Percentiles rank a stretch among this genome's conserved stretches.
Evolutionary conservation across 2,888 invertebrate genomes (phyloP).

Genomic region (Dolichomitus sp.): DNA sequence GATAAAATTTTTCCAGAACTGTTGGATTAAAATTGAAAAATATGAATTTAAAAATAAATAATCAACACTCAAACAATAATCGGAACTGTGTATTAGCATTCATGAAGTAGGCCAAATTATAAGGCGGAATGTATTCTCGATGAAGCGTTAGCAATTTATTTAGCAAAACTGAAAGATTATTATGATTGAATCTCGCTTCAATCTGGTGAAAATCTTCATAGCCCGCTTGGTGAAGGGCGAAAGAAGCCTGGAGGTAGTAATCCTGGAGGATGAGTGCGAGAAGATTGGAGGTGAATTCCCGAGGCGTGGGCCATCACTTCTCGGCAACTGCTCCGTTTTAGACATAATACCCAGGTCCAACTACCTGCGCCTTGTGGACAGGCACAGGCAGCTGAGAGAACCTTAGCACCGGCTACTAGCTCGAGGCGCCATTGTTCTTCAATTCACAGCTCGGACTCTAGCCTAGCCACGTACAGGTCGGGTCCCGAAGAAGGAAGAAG

Average conservation of each 20-base stretch:
- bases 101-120: background rate
- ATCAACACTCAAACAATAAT: background rate
- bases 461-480: background rate
- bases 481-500: conserved; percentile 30
- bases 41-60: too few species aligned
- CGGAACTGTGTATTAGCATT: background rate
- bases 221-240: background rate
- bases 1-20: too few species aligned
- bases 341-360: conserved; percentile 37
- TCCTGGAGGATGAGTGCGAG: conserved; percentile 2
- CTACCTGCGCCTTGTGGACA: conserved; percentile 33
- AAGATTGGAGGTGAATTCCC: conserved; percentile 30
- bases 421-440: conserved; percentile 59
- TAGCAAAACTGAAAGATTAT: conserved; percentile 1
- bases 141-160: background rate
- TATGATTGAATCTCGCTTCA: background rate
- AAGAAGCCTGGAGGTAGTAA: conserved; percentile 10
- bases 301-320: conserved; percentile 33
- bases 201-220: background rate
- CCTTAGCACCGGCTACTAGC: conserved; percentile 25
- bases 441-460: conserved; percentile 29
- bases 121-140: background rate
- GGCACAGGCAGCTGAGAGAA: conserved; percentile 58
- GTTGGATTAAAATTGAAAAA: too few species aligned
- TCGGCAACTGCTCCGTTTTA: conserved; percentile 41